Base-by-base conservation (phyloP, 2,113 vertebrate genomes). In the Probosciger aterrimus region DNA sequence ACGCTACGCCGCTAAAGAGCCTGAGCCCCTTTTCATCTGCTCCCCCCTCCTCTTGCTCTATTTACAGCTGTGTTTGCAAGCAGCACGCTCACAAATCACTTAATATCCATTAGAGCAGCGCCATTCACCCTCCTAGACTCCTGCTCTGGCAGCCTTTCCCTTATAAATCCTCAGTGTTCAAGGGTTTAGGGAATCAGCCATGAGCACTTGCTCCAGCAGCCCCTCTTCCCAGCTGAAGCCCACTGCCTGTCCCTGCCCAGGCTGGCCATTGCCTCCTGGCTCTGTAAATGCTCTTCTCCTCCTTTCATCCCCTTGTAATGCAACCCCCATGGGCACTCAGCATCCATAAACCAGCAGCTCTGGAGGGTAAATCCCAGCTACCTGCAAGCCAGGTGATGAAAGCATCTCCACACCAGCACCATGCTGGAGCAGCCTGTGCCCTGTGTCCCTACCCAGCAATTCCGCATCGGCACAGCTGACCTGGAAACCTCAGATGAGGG, bases 41-140 rank as follows among this genome's bases (percentile, higher is more conserved):
- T 89, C 33, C 63, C 53, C 87, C 90, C 86, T 69, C 95, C 82
- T 47, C 93, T 86, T 7, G 49, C 23, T 88, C 96, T 97, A 96
- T 97, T 97, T 97, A 95, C 97, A 96, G 95, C 96, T 93, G 95
- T 95, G 95, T 97, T 97, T 95, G 93, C 93, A 96, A 96, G 96
- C 95, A 86, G 95, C 92, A 68, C 75, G 68, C 92, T 96, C n/a
- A 17, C 97, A 96, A 97, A 97, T 96, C 96, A 97, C 94, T 97
- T 97, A 96, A 97, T 97, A 96, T 95, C 97, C 95, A 97, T 97
- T 97, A 97, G 59, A 90, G 91, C 92, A 89, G 91, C 86, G 79
- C 88, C 86, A 71, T 87, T 96, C 90, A 90, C 94, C 60, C 92
- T 50, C 92, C 86, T 41, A 65, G 92, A 47, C 92, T 96, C 85